Percentiles rank a stretch among this genome's conserved stretches.
Evolutionary conservation across 2,113 vertebrate species (phyloP).

Genomic region (Actinemys pallida): DNA sequence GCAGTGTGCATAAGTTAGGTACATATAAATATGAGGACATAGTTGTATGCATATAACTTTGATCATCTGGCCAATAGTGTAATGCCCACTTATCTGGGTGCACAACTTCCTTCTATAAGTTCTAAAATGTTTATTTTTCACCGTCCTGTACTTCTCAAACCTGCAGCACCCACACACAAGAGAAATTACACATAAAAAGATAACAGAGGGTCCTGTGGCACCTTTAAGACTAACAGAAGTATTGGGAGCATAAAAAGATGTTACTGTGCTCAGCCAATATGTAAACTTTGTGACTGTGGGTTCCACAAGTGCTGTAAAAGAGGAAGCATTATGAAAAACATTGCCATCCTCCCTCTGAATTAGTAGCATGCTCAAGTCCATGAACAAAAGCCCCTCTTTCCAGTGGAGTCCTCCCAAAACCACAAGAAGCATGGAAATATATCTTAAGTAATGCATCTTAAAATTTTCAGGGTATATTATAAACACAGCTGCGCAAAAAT

Average conservation of each 20-base stretch:
- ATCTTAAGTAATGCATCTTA: conserved; percentile 48
- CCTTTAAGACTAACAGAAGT: no score
- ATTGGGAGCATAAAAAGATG: background rate
- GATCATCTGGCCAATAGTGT: background rate
- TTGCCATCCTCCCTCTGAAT: background rate
- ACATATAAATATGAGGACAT: background rate
- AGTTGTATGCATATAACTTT: background rate
- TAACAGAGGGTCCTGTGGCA: no score
- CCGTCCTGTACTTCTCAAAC: background rate
- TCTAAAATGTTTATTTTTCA: background rate
- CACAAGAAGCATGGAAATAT: conserved; percentile 49
- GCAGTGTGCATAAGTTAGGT: background rate
- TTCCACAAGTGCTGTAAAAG: background rate
- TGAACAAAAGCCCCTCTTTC: conserved; percentile 46
- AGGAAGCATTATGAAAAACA: background rate
- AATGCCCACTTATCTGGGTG: background rate
- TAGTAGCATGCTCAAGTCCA: conserved; percentile 5
- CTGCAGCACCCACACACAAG: background rate
- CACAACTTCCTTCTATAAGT: background rate
- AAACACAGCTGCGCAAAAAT: conserved; percentile 72
- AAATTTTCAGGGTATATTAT: conserved; percentile 60
- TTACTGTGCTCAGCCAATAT: background rate
- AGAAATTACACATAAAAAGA: background rate
- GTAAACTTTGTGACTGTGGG: background rate
- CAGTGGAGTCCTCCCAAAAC: conserved; percentile 41